Base-by-base conservation (phyloP, 2,113 vertebrate species). In the Rhea americana region DNA sequence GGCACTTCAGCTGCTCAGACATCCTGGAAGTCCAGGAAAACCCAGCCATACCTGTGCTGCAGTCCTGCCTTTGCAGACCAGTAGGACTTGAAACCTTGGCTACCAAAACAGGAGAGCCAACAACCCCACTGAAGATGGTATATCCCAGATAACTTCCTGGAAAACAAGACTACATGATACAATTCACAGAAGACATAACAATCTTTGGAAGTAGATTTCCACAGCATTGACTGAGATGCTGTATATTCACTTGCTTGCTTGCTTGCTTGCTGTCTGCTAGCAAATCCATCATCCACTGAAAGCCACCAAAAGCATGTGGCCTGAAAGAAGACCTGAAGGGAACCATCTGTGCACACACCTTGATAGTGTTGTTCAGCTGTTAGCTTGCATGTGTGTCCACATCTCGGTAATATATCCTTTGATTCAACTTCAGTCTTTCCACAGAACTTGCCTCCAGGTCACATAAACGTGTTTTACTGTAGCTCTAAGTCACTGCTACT, bases 301-400 rank as follows among this genome's bases (percentile, higher is more conserved):
- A 92, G 63, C 62, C 25, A 28, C 72, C 67, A 76, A 62, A 85
- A 55, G 14, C 90, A 89, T 80, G 61, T 79, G 88, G 85, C 74
- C 50, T 79, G 80, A 53, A 87, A 82, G 87, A 82, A 41, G 51
- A 74, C 55, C 89, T 87, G 75, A 78, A 80, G 90, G 73, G 55
- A 56, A 85, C 85, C 72, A 39, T 93, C 92, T 89, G 85, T 53
- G 67, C 13, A 13, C 51, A 83, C 73, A 90, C 90, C 79, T 84
- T 91, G 89, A 91, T 53, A 76, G 89, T 85, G 58, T 93, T 93
- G 68, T 85, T 76, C 91, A 93, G 26, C 63, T 91, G 87, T 88
- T 95, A 96, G 94, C 93, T 97, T 96, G 96, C 93, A 93, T 75
- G 82, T 83, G 39, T 93, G 91, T 95, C 87, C 76, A 85, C 92